Conservation (phyloP, 2,113 vertebrate species). For the Apeltes quadracus region DNA sequence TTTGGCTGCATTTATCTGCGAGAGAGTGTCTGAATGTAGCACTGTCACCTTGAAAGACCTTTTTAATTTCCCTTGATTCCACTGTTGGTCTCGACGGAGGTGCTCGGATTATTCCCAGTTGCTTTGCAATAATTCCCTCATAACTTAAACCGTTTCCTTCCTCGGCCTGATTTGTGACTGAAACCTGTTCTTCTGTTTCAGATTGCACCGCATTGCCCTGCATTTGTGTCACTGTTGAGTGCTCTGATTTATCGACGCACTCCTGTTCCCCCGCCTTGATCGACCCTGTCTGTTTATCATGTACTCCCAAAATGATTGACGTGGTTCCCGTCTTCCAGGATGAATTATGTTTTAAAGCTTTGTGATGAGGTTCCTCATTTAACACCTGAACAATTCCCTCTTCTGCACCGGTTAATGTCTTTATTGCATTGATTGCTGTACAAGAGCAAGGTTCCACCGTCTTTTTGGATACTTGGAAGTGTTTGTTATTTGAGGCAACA, state of each 20-base stretch:
- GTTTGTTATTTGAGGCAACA: background rate
- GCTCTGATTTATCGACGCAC: constrained; percentile 9
- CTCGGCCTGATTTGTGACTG: constrained; percentile 17
- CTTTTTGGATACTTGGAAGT: background rate
- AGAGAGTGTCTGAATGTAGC: constrained; percentile 19
- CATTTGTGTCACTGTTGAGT: background rate
- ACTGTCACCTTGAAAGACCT: constrained; percentile 3
- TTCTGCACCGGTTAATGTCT: constrained; percentile 13
- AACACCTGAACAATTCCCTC: constrained; percentile 4
- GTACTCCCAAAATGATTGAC: background rate
- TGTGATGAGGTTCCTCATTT: constrained; percentile 10
- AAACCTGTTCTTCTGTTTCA: constrained; percentile 20
- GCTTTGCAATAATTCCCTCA: constrained; percentile 13
- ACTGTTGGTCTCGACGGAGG: background rate
- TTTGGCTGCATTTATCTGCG: constrained; percentile 16
- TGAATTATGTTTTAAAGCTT: background rate
- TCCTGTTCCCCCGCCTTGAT: background rate
- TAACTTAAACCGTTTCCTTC: constrained; percentile 9
- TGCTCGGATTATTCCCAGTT: constrained; percentile 29
- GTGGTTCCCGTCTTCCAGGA: background rate
- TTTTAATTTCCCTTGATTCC: constrained; percentile 16
- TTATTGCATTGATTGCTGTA: constrained; percentile 14
- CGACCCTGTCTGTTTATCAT: constrained; percentile 5
- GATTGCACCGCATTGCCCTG: constrained; percentile 6
- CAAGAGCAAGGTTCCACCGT: background rate